Base-by-base conservation (phyloP, 2,113 vertebrate species). In the Blennius ocellaris region DNA sequence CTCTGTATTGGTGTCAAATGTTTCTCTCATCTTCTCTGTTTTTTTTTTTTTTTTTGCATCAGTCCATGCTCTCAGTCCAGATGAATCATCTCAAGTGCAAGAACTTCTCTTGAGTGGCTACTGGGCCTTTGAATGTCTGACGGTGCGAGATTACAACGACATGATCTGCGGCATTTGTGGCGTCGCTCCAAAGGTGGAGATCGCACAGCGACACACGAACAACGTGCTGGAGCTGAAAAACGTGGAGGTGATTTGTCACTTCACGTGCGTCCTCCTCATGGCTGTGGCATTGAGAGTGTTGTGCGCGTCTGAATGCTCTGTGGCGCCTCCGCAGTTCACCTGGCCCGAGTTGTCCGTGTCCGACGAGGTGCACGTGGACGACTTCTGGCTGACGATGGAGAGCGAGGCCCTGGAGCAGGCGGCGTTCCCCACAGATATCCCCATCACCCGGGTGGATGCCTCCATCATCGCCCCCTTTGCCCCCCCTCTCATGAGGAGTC, bases 131-230 rank as follows among this genome's bases (percentile, higher is more conserved):
- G 98, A 99, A 76, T 97, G 97, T 70, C 93, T 99, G 47, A 99
- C 97, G 0, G 84, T 97, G 38, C 94, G 98, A 3, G 98, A 99
- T 90, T 99, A 97, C 89, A 99, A 99, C 6, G 98, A 99, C 75
- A 99, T 99, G 97, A 99, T 99, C 89, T 99, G 98, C 73, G 98
- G 98, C 12, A 90, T 99, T 82, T 99, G 98, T 64, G 98, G 98
- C 3, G 93, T 99, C 69, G 95, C 96, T 51, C 97, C 98, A 56
- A 99, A 96, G 84, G 83, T 99, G 70, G 97, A 99, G 90, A 93
- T 99, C 72, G 95, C 96, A 5, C 96, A 95, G 74, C 93, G 97
- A 73, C 93, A 94, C 84, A 76, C 88, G 8, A 93, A 92, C 79
- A 96, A 95, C 6, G 95, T 96, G 41, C 92, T 99, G 81, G 94